Evolutionary conservation across 1,140 invertebrate species (phyloP).

Genomic region (Drosophila malerkotliana): DNA sequence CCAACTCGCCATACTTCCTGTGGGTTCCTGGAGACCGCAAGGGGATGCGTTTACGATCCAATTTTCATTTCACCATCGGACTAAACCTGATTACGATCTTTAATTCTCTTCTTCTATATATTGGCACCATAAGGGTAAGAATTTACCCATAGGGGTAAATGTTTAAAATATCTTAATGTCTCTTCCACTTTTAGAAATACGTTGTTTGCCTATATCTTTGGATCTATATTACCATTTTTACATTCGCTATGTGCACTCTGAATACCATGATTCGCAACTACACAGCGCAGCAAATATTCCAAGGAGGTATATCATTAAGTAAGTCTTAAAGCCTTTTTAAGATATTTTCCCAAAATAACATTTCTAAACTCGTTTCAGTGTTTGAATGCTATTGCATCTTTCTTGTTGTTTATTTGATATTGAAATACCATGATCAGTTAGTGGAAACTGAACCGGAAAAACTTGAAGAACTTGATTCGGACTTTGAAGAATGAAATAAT

Average conservation of each 20-base stretch:
- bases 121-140: slow-evolving; percentile 43
- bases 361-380: slow-evolving; percentile 8
- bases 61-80: slow-evolving; percentile 5
- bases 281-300: background rate
- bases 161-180: background rate
- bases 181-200: slow-evolving; percentile 15
- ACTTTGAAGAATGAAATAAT: background rate
- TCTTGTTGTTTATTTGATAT: slow-evolving; percentile 27
- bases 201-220: slow-evolving; percentile 26
- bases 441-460: background rate
- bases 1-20: background rate
- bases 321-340: background rate
- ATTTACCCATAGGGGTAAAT: background rate
- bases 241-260: background rate
- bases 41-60: background rate
- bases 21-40: background rate
- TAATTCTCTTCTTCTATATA: slow-evolving; percentile 10
- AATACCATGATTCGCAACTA: slow-evolving; percentile 5
- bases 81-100: slow-evolving; percentile 14
- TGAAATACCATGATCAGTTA: background rate
- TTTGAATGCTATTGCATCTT: slow-evolving; percentile 32
- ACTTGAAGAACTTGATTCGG: background rate
- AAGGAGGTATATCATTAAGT: background rate
- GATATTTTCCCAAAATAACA: background rate
- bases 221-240: slow-evolving; percentile 13